These are phyloP conservation scores for Standfussiana lucernea DNA, from an alignment of 2,888 invertebrate genomes.

Conservation along the genomic window DNA sequence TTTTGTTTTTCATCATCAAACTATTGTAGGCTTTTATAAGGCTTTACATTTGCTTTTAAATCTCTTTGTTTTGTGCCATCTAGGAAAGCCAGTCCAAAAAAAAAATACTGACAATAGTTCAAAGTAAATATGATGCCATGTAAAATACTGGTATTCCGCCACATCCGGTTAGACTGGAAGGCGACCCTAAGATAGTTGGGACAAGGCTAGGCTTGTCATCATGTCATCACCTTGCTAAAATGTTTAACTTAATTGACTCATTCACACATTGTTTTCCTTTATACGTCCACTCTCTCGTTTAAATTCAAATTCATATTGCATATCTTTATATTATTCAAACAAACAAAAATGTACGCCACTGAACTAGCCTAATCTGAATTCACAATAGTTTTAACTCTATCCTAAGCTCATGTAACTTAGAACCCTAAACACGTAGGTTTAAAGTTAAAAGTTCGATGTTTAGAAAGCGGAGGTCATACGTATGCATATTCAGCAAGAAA, in stretches of 20 bases:
- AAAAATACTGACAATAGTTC: no score
- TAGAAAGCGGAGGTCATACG: conserved; percentile 6
- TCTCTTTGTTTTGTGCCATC: no score
- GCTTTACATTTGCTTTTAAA: neutral
- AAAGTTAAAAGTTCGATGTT: conserved; percentile 18
- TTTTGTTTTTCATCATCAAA: conserved; percentile 13
- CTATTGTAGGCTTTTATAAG: neutral
- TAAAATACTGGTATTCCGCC: neutral
- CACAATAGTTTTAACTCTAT: conserved; percentile 9
- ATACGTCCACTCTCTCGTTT: neutral
- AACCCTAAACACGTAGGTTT: conserved; percentile 3
- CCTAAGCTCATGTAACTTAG: conserved; percentile 8
- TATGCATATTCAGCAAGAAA: conserved; percentile 48
- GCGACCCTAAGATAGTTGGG: neutral
- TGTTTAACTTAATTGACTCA: conserved; percentile 9
- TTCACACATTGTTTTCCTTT: neutral
- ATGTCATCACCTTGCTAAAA: neutral
- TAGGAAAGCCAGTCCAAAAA: no score
- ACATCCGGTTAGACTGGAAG: neutral
- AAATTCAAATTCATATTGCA: conserved; percentile 24
- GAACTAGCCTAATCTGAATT: conserved; percentile 40
- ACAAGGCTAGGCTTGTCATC: neutral
- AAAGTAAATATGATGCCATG: no score
- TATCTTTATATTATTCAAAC: conserved; percentile 15
- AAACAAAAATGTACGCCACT: conserved; percentile 22